Evolutionary conservation across 64 coral and sea anemone genomes (phyloP).

Genomic region (Pocillopora verrucosa): DNA sequence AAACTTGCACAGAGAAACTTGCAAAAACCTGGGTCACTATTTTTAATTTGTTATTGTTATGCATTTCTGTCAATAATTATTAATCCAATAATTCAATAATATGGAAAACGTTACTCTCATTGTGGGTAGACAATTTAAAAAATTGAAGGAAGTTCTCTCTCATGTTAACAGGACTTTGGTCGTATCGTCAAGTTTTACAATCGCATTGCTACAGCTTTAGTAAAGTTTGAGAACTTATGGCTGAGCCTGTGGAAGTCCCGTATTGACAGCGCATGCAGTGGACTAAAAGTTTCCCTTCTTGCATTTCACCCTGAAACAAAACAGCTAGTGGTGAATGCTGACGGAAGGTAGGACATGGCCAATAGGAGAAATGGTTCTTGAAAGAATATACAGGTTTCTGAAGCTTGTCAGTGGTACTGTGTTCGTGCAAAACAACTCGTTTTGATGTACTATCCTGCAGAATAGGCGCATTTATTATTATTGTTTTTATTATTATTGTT

Average conservation of each 20-base stretch:
- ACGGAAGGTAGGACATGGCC: conserved; percentile 67
- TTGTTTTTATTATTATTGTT: too few relatives aligned
- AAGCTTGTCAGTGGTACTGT: too few relatives aligned
- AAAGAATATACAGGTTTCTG: not conserved
- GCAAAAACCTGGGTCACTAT: too few relatives aligned
- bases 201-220: conserved; percentile 77
- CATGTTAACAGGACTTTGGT: conserved; percentile 62
- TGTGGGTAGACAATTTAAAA: too few relatives aligned
- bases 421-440: too few relatives aligned
- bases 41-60: too few relatives aligned
- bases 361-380: not conserved
- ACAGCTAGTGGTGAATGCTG: conserved; percentile 93
- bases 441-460: too few relatives aligned
- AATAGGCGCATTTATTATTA: too few relatives aligned
- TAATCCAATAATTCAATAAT: too few relatives aligned
- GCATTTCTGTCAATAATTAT: too few relatives aligned
- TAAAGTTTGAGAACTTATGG: conserved; percentile 90
- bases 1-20: too few relatives aligned
- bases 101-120: too few relatives aligned
- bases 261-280: conserved; percentile 67
- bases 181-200: conserved; percentile 89
- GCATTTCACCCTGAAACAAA: conserved; percentile 72
- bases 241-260: conserved; percentile 82
- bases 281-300: conserved; percentile 63
- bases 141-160: not conserved